These are phyloP conservation scores for Nannobrachium achirus DNA, from an alignment of 2,113 vertebrate species.

Conservation along the genomic window DNA sequence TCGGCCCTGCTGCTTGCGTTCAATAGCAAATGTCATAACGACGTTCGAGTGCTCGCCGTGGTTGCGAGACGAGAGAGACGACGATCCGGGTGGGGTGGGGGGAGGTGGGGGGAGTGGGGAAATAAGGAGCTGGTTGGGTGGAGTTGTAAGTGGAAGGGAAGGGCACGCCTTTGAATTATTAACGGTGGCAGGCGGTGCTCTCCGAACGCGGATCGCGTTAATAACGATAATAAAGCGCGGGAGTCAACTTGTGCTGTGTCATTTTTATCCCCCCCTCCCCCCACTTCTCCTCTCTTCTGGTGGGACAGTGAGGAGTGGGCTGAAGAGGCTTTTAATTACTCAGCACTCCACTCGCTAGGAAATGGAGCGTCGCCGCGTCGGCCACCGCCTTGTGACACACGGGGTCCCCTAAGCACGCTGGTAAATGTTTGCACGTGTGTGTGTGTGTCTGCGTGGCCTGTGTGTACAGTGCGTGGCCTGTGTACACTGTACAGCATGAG, in stretches of 20 bases:
- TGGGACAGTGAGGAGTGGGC: slow-evolving; percentile 10
- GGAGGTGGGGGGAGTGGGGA: neutral
- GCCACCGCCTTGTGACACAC: slow-evolving; percentile 19
- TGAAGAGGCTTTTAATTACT: slow-evolving; percentile 58
- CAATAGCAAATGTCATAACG: slow-evolving; percentile 66
- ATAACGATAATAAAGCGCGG: slow-evolving; percentile 63
- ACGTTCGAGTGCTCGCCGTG: slow-evolving; percentile 63
- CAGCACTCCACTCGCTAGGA: slow-evolving; percentile 29
- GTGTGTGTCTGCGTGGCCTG: neutral
- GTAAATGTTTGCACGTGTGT: slow-evolving; percentile 12
- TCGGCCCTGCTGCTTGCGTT: slow-evolving; percentile 56
- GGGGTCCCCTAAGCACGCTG: slow-evolving; percentile 23
- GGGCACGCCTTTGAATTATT: slow-evolving; percentile 4
- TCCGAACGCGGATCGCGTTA: slow-evolving; percentile 48
- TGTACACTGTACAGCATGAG: too few species aligned
- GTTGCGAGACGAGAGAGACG: slow-evolving; percentile 56
- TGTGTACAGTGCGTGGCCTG: neutral
- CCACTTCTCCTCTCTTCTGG: too few species aligned
- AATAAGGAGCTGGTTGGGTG: slow-evolving; percentile 24
- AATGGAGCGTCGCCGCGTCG: slow-evolving; percentile 22
- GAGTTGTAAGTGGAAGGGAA: slow-evolving; percentile 29
- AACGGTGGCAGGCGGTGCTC: slow-evolving; percentile 14
- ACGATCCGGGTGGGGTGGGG: slow-evolving; percentile 25
- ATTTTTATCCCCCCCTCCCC: slow-evolving; percentile 31
- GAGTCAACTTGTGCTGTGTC: slow-evolving; percentile 62